Evolutionary conservation across 2,797 vertebrate species (phyloP), one percentile per base, ranked within the genome.

Genomic region (Scolopax rusticola): DNA sequence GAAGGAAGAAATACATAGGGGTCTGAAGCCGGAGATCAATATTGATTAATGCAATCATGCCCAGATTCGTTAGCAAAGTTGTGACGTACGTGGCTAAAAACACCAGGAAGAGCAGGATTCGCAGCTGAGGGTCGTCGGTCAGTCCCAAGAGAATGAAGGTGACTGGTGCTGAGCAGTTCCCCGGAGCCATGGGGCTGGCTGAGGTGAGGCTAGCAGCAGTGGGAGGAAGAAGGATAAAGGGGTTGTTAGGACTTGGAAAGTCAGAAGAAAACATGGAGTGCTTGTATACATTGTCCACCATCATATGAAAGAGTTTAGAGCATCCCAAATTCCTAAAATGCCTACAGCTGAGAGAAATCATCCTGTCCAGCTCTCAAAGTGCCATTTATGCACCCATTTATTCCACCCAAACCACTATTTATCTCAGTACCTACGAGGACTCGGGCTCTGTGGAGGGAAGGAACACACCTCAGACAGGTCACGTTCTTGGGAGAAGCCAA

Each of bases 1-100:
- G 61, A n/a, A 91, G 91, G 32, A 94, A 95, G 53, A 95, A 90
- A 51, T 84, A 92, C 93, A 88, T 92, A 8, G 85, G 79, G 4
- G 76, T 87, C 50, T 93, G 84, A 30, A 96, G 32, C 11, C 4
- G 0, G 14, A 85, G 69, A 15, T 61, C 82, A 12, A 75, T 21
- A 38, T 27, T 51, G 48, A 93, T 94, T 59, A 95, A 59, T 16
- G 45, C 36, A 53, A 92, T 81, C 76, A 87, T 61, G 12, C 84
- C 64, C 12, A 88, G 40, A 41, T 96, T 96, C 41, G 57, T 82
- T 0, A 69, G 53, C 28, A 91, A 23, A 5, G 92, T 87, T 51
- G 80, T 81, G 51, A 87, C 5, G 15, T 92, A 95, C 64, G 92
- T 89, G 33, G 89, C 30, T n/a, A 87, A 82, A 71, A 96, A 92